Conservation (phyloP, 2,888 invertebrate species). For the Aphelenchoides bicaudatus region DNA sequence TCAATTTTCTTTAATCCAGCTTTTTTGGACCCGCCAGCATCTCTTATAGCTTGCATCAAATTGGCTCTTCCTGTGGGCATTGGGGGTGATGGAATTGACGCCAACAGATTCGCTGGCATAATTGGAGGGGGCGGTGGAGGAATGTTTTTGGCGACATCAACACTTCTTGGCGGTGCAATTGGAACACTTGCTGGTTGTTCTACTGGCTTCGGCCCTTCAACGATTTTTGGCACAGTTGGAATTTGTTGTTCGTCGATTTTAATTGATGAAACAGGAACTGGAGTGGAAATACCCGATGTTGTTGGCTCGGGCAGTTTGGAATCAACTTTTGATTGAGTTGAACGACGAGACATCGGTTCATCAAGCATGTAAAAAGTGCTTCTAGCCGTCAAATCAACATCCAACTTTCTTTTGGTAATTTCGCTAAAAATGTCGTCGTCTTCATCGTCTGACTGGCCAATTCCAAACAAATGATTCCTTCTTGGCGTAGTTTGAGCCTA, state of each 20-base stretch:
- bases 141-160: conserved; percentile 11
- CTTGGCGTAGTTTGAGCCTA: conserved; percentile 3
- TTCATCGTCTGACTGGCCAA: not conserved
- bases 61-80: conserved; percentile 28
- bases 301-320: no score
- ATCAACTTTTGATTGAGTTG: no score
- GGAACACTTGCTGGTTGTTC: conserved; percentile 9
- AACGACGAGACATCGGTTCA: no score
- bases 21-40: conserved; percentile 35
- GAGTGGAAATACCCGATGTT: no score
- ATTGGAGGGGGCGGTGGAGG: conserved; percentile 36
- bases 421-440: conserved; percentile 16
- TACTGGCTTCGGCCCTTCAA: not conserved
- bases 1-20: conserved; percentile 32
- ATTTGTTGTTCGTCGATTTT: no score
- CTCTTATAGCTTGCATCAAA: conserved; percentile 41
- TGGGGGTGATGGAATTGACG: conserved; percentile 18
- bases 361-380: no score
- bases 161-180: not conserved
- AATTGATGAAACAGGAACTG: no score
- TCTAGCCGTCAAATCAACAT: no score
- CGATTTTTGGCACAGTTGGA: no score
- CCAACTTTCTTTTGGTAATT: not conserved
- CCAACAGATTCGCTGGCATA: conserved; percentile 7
- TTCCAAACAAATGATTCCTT: conserved; percentile 5